Evolutionary conservation across 2,797 vertebrate species (phyloP).

Genomic region (Sebastes hubbsi): DNA sequence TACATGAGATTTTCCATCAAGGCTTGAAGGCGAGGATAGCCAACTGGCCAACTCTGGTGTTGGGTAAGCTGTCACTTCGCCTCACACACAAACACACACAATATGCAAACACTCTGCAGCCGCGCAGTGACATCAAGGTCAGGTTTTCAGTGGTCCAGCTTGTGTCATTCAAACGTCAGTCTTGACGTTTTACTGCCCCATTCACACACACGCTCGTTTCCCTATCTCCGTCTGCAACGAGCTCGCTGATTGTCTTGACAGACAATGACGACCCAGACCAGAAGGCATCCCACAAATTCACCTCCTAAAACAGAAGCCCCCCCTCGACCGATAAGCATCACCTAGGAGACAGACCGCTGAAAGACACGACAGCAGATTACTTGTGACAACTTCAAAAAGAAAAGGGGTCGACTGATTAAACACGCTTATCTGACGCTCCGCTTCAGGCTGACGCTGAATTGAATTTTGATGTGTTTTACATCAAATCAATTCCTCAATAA

Average conservation of each 20-base stretch:
- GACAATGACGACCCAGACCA: constrained; percentile 70
- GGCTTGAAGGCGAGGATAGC: constrained; percentile 97
- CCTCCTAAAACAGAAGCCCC: constrained; percentile 53
- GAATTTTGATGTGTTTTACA: not conserved
- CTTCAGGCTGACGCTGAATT: constrained; percentile 4
- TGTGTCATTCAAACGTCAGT: constrained; percentile 52
- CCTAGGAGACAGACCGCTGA: constrained; percentile 63
- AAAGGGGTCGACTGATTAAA: constrained; percentile 36
- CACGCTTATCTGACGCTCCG: constrained; percentile 17
- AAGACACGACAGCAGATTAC: constrained; percentile 58
- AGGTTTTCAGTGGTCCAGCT: constrained; percentile 39
- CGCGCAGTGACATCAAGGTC: constrained; percentile 58
- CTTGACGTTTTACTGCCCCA: constrained; percentile 47
- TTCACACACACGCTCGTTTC: constrained; percentile 24
- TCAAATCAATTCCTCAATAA: not conserved
- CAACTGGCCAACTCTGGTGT: constrained; percentile 98
- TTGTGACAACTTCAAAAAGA: constrained; percentile 54
- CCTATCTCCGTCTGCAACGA: constrained; percentile 71
- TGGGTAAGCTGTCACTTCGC: constrained; percentile 86
- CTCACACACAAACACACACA: constrained; percentile 15
- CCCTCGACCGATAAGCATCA: constrained; percentile 68
- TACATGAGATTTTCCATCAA: constrained; percentile 99
- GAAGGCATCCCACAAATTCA: constrained; percentile 57
- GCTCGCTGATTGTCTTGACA: constrained; percentile 61
- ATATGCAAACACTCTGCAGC: constrained; percentile 21